Conservation (phyloP, 1,140 invertebrate species). For the Trinorchestia longiramus region DNA sequence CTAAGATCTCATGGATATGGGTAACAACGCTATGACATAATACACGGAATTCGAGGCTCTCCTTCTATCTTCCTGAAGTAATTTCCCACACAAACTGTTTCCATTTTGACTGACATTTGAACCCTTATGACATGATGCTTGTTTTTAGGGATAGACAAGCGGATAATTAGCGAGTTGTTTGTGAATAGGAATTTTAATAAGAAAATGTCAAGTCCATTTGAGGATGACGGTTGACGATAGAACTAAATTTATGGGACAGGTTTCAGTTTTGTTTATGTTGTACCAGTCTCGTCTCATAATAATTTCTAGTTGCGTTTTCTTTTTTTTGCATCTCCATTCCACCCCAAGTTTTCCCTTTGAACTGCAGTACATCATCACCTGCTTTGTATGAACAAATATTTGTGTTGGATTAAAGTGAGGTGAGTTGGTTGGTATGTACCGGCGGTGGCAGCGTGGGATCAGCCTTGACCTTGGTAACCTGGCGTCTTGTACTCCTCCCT, state of each 20-base stretch:
- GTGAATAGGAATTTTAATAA: no score
- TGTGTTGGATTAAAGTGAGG: not conserved
- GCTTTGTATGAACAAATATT: not conserved
- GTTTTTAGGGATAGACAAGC: no score
- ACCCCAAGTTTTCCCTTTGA: not conserved
- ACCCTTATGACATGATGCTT: not conserved
- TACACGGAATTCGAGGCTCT: no score
- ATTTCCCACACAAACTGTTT: not conserved
- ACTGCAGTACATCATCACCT: not conserved
- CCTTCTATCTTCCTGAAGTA: not conserved
- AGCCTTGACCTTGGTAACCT: slow-evolving; percentile 52
- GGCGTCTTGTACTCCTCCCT: not conserved
- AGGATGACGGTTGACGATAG: no score
- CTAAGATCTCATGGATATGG: not conserved
- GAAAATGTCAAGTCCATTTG: no score
- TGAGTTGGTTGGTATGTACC: not conserved
- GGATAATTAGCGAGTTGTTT: no score
- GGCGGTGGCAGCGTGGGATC: not conserved
- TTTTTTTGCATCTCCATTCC: not conserved
- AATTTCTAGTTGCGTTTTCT: no score
- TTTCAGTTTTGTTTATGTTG: no score
- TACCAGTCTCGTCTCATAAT: no score
- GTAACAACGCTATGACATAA: not conserved
- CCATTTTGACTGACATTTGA: not conserved
- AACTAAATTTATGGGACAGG: no score